phyloP scores from a whole-genome alignment of 2,797 vertebrate genomes.

The Dipus sagitta region DNA sequence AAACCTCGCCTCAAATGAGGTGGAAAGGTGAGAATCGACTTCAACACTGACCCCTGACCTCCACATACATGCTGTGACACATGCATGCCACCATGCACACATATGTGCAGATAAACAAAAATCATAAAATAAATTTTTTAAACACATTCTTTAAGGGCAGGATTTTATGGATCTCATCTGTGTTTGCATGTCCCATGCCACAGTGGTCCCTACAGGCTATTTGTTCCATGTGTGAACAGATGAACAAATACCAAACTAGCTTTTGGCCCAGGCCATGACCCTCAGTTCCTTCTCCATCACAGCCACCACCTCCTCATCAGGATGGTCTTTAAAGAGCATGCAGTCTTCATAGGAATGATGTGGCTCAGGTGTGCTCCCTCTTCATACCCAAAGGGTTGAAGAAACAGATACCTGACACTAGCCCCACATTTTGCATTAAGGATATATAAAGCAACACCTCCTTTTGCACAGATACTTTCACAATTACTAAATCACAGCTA shows the following conservation, averaged over 20 bases:
- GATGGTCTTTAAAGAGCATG: conserved; percentile 38
- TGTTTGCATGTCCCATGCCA: background rate
- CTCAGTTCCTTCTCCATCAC: conserved; percentile 24
- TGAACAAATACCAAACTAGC: background rate
- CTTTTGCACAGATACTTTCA: conserved; percentile 51
- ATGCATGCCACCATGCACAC: too few relatives aligned
- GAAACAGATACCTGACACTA: conserved; percentile 54
- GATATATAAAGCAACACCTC: conserved; percentile 46
- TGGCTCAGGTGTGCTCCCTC: conserved; percentile 65
- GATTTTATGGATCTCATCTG: conserved; percentile 18
- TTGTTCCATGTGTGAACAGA: conserved; percentile 11
- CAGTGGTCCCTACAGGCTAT: background rate
- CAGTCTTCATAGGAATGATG: conserved; percentile 62
- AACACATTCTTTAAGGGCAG: background rate
- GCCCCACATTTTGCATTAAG: background rate
- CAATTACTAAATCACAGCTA: conserved; percentile 38
- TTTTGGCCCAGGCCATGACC: background rate
- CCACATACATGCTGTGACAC: too few relatives aligned
- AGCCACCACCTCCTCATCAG: conserved; percentile 39
- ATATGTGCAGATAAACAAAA: too few relatives aligned
- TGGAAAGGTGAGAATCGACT: too few relatives aligned
- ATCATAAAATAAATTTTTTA: background rate
- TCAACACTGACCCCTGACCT: too few relatives aligned
- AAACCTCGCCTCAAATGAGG: too few relatives aligned
- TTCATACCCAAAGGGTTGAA: conserved; percentile 58